Conservation (phyloP, 2,888 invertebrate genomes). For the Nasonia oneida region DNA sequence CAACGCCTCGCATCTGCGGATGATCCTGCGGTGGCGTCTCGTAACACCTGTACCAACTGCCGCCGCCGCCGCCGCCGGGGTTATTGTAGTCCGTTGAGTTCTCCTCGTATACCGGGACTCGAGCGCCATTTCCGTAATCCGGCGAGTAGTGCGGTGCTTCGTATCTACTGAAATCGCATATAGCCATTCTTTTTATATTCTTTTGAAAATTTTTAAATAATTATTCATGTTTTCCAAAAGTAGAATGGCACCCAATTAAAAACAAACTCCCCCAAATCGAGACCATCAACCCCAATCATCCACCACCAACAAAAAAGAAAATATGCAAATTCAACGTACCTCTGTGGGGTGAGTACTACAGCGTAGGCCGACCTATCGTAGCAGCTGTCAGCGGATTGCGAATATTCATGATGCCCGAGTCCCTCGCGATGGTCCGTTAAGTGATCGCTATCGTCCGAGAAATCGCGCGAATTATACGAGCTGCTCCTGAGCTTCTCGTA, state of each 20-base stretch:
- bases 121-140: constrained; percentile 37
- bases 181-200: neutral
- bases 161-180: constrained; percentile 35
- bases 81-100: constrained; percentile 55
- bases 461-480: constrained; percentile 67
- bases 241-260: too few species aligned
- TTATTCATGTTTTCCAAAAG: too few species aligned
- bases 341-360: constrained; percentile 73
- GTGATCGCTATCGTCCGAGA: constrained; percentile 67
- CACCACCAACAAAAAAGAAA: neutral
- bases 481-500: constrained; percentile 55
- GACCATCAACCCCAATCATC: neutral
- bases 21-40: constrained; percentile 59
- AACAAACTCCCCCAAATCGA: too few species aligned
- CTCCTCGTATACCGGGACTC: constrained; percentile 56
- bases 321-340: constrained; percentile 66
- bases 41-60: constrained; percentile 59
- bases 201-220: neutral
- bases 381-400: constrained; percentile 70
- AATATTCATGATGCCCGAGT: constrained; percentile 65
- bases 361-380: constrained; percentile 72
- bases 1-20: constrained; percentile 20
- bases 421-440: constrained; percentile 33
- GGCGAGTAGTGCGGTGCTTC: constrained; percentile 48
- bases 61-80: neutral